phyloP scores from a whole-genome alignment of 2,113 vertebrate species.

The Spheniscus mendiculus region DNA sequence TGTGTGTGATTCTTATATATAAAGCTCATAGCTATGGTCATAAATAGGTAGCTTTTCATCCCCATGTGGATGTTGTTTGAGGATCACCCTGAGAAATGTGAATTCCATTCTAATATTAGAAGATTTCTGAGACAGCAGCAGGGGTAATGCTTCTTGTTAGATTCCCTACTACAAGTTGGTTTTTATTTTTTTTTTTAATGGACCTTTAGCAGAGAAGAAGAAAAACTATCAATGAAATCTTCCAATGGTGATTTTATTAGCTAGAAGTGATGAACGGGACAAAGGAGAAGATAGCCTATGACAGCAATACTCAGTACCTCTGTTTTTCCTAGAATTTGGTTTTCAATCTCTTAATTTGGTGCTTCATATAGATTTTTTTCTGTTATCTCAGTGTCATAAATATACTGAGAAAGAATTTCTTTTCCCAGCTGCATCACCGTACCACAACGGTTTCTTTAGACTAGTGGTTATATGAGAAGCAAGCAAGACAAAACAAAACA shows the following conservation, averaged over 20 bases:
- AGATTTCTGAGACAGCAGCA: constrained; percentile 68
- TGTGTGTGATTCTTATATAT: constrained; percentile 40
- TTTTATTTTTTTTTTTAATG: constrained; percentile 2
- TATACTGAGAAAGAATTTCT: not conserved
- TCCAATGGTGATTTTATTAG: not conserved
- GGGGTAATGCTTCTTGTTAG: constrained; percentile 53
- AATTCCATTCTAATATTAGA: constrained; percentile 69
- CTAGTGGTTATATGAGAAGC: not conserved
- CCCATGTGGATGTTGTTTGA: constrained; percentile 48
- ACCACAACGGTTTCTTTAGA: not conserved
- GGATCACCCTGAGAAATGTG: constrained; percentile 64
- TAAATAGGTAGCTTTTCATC: constrained; percentile 67
- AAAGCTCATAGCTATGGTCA: constrained; percentile 39
- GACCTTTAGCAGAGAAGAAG: constrained; percentile 4
- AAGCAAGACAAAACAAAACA: not conserved
- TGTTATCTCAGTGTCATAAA: not conserved
- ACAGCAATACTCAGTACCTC: not conserved
- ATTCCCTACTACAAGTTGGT: constrained; percentile 8
- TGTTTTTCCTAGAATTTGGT: not conserved
- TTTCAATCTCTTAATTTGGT: not conserved
- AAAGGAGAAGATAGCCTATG: not conserved
- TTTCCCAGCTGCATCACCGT: not conserved
- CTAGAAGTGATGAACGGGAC: not conserved
- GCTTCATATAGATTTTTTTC: not conserved
- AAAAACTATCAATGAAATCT: constrained; percentile 30